Percentiles rank a stretch among this genome's conserved stretches.
phyloP scores from a whole-genome alignment of 2,888 invertebrate species.

The Acrobasis suavella region DNA sequence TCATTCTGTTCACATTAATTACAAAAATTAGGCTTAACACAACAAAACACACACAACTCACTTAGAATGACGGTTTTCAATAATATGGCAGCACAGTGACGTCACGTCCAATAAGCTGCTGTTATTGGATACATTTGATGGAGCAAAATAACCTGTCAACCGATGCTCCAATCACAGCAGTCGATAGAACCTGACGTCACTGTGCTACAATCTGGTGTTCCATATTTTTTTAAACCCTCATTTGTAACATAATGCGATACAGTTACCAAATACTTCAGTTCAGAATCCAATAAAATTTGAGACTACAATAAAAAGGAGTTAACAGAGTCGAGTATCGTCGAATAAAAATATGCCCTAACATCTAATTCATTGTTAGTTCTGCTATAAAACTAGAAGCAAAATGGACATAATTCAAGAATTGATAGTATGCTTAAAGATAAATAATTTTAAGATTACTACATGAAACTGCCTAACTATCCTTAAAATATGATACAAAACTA shows the following conservation, averaged over 20 bases:
- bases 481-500: conserved; percentile 48
- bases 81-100: no score
- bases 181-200: no score
- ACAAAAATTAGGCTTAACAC: conserved; percentile 27
- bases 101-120: no score
- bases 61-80: conserved; percentile 5
- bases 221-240: no score
- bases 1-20: conserved; percentile 33
- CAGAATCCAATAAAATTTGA: conserved; percentile 30
- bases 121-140: no score
- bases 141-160: no score
- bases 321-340: conserved; percentile 43
- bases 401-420: conserved; percentile 48
- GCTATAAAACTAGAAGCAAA: conserved; percentile 44
- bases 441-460: conserved; percentile 47
- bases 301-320: conserved; percentile 36
- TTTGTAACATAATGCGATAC: conserved; percentile 5
- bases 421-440: conserved; percentile 49
- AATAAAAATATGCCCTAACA: conserved; percentile 41
- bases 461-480: conserved; percentile 45
- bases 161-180: no score
- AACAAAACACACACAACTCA: conserved; percentile 20
- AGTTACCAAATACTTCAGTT: conserved; percentile 19
- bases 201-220: no score
- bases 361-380: conserved; percentile 42